Base-by-base conservation (phyloP, 2,888 invertebrate genomes). In the Epinotia nisella region DNA sequence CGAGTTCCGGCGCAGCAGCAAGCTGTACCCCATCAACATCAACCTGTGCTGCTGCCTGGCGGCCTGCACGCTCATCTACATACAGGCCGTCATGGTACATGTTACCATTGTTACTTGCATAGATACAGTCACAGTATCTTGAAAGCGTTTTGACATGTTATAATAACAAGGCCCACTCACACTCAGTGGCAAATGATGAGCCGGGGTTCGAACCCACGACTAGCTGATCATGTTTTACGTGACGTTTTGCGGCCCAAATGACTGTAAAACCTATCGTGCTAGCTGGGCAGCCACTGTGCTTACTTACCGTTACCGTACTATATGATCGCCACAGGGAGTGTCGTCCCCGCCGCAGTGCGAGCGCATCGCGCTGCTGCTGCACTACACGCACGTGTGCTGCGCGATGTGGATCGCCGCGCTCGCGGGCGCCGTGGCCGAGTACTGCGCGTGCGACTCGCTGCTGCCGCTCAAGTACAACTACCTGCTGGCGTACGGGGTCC, bases 391-490 rank as follows among this genome's bases (percentile, higher is more conserved):
- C 83, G 91, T 96, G 62, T 94, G 95, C 13, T 95, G 96, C 73
- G 95, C 96, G 0, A 95, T 95, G 86, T 96, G 96, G 96, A 95
- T 96, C 76, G 95, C 96, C 62, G 92, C 95, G 2, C 94, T 96
- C 76, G 95, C 95, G 15, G 90, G 90, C 0, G 89, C 90, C 0
- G 90, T 93, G 0, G 84, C 93, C 0, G 93, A 93, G 71, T 95
- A 95, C 78, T 95, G 95, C 80, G 94, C 95, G 2, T 95, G 95
- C 80, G 95, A 95, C 78, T 94, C 94, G 0, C 81, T 94, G 62
- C 84, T 95, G 60, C 94, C 94, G 24, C 86, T 95, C n/a, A 94
- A 94, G 78, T 94, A 94, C 79, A 95, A 95, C 82, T 95, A 95
- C 79, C 84, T 95, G 35, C 86, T 95, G 66, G 95, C 95, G 0